Evolutionary conservation across 64 coral and sea anemone species (phyloP), one percentile per base, ranked within the genome.

Genomic region (Pocillopora damicornis): DNA sequence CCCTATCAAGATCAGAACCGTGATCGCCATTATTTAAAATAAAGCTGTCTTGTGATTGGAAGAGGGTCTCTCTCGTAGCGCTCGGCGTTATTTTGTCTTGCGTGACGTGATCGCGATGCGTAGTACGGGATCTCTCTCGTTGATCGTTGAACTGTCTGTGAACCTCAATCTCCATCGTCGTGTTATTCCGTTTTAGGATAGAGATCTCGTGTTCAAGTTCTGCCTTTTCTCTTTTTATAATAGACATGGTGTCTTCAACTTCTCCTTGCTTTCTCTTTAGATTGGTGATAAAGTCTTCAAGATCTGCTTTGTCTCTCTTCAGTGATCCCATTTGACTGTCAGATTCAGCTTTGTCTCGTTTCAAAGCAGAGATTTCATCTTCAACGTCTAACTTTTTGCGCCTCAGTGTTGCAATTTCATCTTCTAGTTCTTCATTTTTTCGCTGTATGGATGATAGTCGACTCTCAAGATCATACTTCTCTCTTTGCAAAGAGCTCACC

Each of bases 351-450:
- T 97, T 97, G 23, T 97, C 91, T 37, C 91, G 90, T 75, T 97
- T 97, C 12, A 97, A 56, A n/a, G 94, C 91, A 58, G 94, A 97
- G 37, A 97, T 97, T 78, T 97, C 94, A 35, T 97, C 94, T 79
- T 97, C 94, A 20, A 97, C 94, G 63, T 97, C 91, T 10, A 97
- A 56, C 22, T 93, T 97, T 73, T 97, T 97, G 58, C 88, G 76
- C 81, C 91, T 80, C 38, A 93, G 60, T 35, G 77, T 89, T 78
- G 92, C 79, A 30, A 97, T 73, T 66, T 97, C 94, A 23, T 97
- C 91, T 77, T 97, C 94, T 11, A 97, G 75, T 45, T 97, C 91
- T 13, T 97, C 94, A 22, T 93, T 92, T 62, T 97, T 97, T 25
- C 88, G 87, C 66, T 97, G 91, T 45, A 93, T 30, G 25, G 91